Conservation (phyloP, 2,797 vertebrate species). For the Enteromius anoplus region DNA sequence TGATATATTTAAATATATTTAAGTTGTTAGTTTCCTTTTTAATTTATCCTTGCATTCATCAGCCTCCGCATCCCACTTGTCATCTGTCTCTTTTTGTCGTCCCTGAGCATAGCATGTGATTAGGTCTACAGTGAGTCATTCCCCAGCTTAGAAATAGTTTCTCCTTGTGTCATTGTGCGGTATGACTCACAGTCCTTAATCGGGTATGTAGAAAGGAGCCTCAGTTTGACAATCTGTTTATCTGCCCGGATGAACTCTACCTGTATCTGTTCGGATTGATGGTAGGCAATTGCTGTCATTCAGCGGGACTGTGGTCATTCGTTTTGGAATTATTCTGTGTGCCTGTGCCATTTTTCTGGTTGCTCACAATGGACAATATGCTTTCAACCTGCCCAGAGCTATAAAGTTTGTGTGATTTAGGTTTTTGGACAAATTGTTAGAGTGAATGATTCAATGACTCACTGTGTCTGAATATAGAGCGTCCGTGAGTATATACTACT, state of each 20-base stretch:
- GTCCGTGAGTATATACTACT: neutral
- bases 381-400: neutral
- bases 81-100: neutral
- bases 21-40: neutral
- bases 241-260: neutral
- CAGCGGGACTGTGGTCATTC: neutral
- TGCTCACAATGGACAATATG: neutral
- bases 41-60: slow-evolving; percentile 1
- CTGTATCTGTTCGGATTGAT: slow-evolving; percentile 2
- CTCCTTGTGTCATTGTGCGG: neutral
- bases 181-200: slow-evolving; percentile 39
- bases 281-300: slow-evolving; percentile 28
- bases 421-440: neutral
- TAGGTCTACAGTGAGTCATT: slow-evolving; percentile 40
- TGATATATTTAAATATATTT: neutral
- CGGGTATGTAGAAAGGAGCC: slow-evolving; percentile 2
- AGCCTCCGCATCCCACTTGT: slow-evolving; percentile 3
- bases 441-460: neutral
- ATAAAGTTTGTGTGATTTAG: neutral
- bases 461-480: too few species aligned
- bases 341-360: neutral
- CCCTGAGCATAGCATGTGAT: slow-evolving; percentile 4
- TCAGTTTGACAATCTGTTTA: slow-evolving; percentile 39
- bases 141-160: slow-evolving; percentile 32
- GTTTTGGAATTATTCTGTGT: neutral